phyloP scores from a whole-genome alignment of 2,113 vertebrate genomes.

The Onychostoma macrolepis region DNA sequence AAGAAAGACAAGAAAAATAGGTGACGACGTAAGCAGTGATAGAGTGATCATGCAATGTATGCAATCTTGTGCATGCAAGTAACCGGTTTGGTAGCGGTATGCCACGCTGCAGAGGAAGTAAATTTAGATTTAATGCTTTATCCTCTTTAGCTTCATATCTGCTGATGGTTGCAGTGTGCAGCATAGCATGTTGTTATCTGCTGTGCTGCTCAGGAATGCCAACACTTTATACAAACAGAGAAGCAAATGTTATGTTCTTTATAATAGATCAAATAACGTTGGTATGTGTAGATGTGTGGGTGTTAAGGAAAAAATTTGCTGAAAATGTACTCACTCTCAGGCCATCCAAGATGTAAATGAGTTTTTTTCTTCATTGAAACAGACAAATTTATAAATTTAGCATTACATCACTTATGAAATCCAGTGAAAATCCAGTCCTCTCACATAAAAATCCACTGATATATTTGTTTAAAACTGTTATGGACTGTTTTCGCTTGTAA shows the following conservation, averaged over 20 bases:
- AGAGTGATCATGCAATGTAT: background rate
- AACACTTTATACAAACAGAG: background rate
- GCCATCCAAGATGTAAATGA: background rate
- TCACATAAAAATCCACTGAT: no score
- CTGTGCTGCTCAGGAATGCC: background rate
- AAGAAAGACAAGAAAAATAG: slow-evolving; percentile 12
- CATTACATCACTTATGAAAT: background rate
- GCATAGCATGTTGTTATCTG: slow-evolving; percentile 16
- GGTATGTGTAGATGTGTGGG: background rate
- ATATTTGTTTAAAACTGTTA: no score
- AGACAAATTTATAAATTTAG: background rate
- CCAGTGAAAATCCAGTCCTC: no score
- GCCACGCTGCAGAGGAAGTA: slow-evolving; percentile 21
- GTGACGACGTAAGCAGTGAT: background rate
- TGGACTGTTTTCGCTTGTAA: no score
- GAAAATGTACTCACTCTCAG: background rate
- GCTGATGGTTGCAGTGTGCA: slow-evolving; percentile 44
- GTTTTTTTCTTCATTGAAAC: background rate
- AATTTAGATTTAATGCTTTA: slow-evolving; percentile 43
- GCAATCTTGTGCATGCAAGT: background rate
- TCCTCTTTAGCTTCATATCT: slow-evolving; percentile 35
- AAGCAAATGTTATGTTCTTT: background rate
- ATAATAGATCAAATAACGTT: background rate
- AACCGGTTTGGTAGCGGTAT: no score
- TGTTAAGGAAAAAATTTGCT: background rate